A percentile compares a stretch with the other conserved stretches of the same genome.
phyloP scores from a whole-genome alignment of 2,113 vertebrate species.

The Coptodon rendalli region DNA sequence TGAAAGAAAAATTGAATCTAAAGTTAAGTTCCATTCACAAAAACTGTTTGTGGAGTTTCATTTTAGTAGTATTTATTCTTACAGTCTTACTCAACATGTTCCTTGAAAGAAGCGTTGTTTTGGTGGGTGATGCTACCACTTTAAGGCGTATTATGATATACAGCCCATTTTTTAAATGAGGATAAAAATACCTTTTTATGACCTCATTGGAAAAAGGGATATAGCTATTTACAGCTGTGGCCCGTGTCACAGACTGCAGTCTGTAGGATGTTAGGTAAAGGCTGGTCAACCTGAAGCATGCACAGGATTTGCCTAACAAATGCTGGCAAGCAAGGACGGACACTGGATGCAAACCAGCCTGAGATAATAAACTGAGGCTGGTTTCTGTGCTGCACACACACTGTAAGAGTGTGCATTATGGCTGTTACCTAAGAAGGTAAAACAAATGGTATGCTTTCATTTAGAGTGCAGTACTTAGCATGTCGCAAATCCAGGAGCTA shows the following conservation, averaged over 20 bases:
- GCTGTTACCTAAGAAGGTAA: background rate
- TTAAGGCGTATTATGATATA: background rate
- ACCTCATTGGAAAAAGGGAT: background rate
- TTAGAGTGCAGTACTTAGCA: background rate
- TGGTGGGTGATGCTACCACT: background rate
- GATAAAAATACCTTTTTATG: background rate
- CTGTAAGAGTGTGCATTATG: background rate
- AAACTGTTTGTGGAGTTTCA: background rate
- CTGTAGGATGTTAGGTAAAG: slow-evolving; percentile 1
- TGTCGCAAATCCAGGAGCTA: background rate
- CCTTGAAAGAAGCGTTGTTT: background rate
- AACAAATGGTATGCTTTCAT: background rate
- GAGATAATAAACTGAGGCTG: background rate
- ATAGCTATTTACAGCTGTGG: background rate
- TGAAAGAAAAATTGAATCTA: background rate
- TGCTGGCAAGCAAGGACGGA: slow-evolving; percentile 18
- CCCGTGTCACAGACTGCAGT: background rate
- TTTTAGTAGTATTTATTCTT: background rate
- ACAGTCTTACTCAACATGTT: background rate
- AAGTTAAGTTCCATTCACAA: background rate
- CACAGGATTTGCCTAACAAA: slow-evolving; percentile 62
- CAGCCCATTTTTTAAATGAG: background rate
- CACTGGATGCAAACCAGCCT: slow-evolving; percentile 49
- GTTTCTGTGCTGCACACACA: background rate
- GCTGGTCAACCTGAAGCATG: slow-evolving; percentile 10